Evolutionary conservation across 2,797 vertebrate genomes (phyloP).

Genomic region (Phrynocephalus guinanensis): DNA sequence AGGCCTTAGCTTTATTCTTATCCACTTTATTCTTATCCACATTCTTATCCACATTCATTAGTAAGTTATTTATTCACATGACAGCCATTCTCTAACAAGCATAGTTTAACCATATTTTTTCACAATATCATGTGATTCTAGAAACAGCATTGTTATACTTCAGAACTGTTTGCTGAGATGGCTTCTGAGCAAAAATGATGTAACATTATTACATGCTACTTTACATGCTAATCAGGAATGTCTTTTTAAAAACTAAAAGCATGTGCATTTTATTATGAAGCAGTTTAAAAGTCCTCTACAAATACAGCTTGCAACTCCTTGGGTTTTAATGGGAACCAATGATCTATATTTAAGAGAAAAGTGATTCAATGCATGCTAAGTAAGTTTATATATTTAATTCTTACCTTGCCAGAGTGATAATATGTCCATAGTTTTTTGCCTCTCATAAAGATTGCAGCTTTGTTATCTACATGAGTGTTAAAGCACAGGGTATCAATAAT

Average conservation of each 20-base stretch:
- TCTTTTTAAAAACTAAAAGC: slow-evolving; percentile 72
- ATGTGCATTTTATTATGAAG: slow-evolving; percentile 74
- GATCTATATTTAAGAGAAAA: slow-evolving; percentile 53
- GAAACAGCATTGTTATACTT: slow-evolving; percentile 75
- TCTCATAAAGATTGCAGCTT: slow-evolving; percentile 52
- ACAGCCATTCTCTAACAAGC: slow-evolving; percentile 33
- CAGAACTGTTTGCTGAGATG: slow-evolving; percentile 72
- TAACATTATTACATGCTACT: slow-evolving; percentile 46
- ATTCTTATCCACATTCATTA: neutral
- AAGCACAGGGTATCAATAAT: slow-evolving; percentile 60
- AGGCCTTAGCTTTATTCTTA: neutral
- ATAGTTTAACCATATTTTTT: slow-evolving; percentile 30
- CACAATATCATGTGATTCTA: slow-evolving; percentile 31
- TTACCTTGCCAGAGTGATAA: slow-evolving; percentile 77
- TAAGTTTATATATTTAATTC: slow-evolving; percentile 75
- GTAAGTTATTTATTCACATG: neutral
- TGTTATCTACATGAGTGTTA: slow-evolving; percentile 42
- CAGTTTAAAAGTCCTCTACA: slow-evolving; percentile 53
- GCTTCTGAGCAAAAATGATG: slow-evolving; percentile 59
- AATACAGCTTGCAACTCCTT: slow-evolving; percentile 71
- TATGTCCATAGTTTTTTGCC: slow-evolving; percentile 45
- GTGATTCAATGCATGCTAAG: slow-evolving; percentile 79
- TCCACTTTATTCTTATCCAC: neutral
- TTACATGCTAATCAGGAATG: slow-evolving; percentile 49
- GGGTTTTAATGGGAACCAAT: slow-evolving; percentile 72